phyloP scores from a whole-genome alignment of 2,888 invertebrate genomes.

The Drosophila limbata region DNA sequence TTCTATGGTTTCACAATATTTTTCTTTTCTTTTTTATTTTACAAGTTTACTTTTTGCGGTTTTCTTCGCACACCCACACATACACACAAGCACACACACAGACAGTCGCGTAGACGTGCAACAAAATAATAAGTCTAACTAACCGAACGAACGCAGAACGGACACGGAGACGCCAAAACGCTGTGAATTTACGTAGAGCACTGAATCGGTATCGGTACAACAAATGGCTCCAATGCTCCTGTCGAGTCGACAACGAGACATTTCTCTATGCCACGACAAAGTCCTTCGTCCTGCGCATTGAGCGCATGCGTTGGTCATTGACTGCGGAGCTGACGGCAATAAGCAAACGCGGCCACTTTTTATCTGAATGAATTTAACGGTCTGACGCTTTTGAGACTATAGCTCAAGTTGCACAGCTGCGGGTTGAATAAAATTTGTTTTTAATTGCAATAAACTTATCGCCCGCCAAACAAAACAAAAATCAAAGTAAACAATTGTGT shows the following conservation, averaged over 20 bases:
- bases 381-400: neutral
- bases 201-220: constrained; percentile 46
- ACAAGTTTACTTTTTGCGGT: constrained; percentile 39
- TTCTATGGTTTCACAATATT: constrained; percentile 68
- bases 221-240: constrained; percentile 41
- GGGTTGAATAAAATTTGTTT: neutral
- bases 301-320: constrained; percentile 44
- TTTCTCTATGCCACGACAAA: constrained; percentile 28
- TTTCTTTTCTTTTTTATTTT: constrained; percentile 22
- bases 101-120: constrained; percentile 36
- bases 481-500: constrained; percentile 38
- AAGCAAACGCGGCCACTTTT: constrained; percentile 22
- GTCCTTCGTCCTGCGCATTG: constrained; percentile 51
- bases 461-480: constrained; percentile 47
- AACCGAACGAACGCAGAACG: constrained; percentile 20
- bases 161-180: constrained; percentile 46
- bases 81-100: constrained; percentile 11
- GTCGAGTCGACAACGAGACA: constrained; percentile 8
- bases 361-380: neutral
- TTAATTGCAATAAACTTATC: constrained; percentile 8
- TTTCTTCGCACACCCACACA: constrained; percentile 21
- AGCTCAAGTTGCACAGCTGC: constrained; percentile 3
- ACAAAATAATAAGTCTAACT: constrained; percentile 40
- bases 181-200: constrained; percentile 62
- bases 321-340: constrained; percentile 5